A percentile compares a stretch with the other conserved stretches of the same genome.
These are phyloP conservation scores for Latrodectus elegans DNA, from an alignment of 2,888 invertebrate genomes.

Conservation along the genomic window DNA sequence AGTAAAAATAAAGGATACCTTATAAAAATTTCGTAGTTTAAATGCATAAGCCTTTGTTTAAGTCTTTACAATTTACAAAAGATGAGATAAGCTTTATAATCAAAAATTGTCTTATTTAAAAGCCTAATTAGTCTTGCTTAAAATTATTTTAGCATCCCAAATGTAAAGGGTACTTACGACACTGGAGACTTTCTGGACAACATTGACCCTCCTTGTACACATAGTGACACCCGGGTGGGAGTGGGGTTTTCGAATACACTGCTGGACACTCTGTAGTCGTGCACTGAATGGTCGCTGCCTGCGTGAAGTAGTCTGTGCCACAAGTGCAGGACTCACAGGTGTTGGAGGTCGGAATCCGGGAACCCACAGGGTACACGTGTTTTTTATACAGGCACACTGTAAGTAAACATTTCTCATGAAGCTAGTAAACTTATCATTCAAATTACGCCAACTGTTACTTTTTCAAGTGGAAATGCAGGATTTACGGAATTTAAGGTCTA, in stretches of 20 bases:
- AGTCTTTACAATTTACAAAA: too few relatives aligned
- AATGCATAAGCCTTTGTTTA: too few relatives aligned
- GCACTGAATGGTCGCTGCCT: slow-evolving; percentile 61
- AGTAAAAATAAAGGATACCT: too few relatives aligned
- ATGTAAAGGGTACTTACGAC: slow-evolving; percentile 44
- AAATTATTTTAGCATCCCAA: too few relatives aligned
- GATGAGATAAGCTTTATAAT: too few relatives aligned
- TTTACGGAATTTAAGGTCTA: too few relatives aligned
- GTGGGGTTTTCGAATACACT: slow-evolving; percentile 48
- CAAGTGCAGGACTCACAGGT: slow-evolving; percentile 64
- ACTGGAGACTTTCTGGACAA: slow-evolving; percentile 58
- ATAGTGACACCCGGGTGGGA: slow-evolving; percentile 64
- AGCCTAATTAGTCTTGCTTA: too few relatives aligned
- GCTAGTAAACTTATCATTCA: too few relatives aligned
- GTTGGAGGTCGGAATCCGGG: slow-evolving; percentile 50
- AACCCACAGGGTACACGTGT: slow-evolving; percentile 52
- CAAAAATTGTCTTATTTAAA: too few relatives aligned
- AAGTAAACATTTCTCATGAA: neutral
- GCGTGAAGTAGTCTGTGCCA: slow-evolving; percentile 53
- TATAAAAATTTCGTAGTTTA: too few relatives aligned
- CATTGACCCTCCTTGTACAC: slow-evolving; percentile 60
- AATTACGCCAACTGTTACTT: too few relatives aligned
- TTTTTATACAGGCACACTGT: slow-evolving; percentile 60
- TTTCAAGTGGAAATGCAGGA: too few relatives aligned
- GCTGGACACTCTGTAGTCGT: slow-evolving; percentile 56